These are phyloP conservation scores for Parochlus steinenii DNA, from an alignment of 2,888 invertebrate genomes.

Conservation along the genomic window DNA sequence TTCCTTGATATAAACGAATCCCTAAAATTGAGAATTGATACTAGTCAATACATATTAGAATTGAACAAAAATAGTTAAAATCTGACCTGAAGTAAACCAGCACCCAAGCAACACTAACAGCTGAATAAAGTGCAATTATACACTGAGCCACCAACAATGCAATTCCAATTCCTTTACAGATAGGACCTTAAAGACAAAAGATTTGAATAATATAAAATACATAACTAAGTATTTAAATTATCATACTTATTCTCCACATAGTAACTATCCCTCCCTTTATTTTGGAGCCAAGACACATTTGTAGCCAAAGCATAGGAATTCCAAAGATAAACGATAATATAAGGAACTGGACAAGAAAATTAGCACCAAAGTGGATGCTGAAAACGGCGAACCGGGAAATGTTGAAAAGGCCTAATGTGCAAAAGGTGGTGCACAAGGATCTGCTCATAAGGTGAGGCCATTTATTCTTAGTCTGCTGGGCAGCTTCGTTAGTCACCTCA, in stretches of 20 bases:
- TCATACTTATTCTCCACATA: slow-evolving; percentile 91
- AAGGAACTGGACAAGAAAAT: slow-evolving; percentile 78
- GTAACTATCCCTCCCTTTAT: slow-evolving; percentile 71
- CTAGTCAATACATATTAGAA: neutral
- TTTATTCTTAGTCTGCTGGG: slow-evolving; percentile 12
- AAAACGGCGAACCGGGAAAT: slow-evolving; percentile 74
- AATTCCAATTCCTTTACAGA: slow-evolving; percentile 80
- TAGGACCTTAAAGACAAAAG: too few relatives aligned
- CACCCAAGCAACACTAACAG: slow-evolving; percentile 81
- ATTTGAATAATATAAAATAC: too few relatives aligned
- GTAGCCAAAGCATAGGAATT: slow-evolving; percentile 69
- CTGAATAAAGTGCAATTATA: slow-evolving; percentile 70
- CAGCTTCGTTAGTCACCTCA: neutral
- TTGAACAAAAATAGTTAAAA: neutral
- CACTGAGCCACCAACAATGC: slow-evolving; percentile 64
- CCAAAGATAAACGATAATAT: slow-evolving; percentile 65
- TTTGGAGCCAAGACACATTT: slow-evolving; percentile 72
- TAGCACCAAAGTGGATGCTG: slow-evolving; percentile 73
- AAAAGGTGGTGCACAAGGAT: slow-evolving; percentile 64
- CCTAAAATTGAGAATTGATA: slow-evolving; percentile 19
- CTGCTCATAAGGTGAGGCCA: slow-evolving; percentile 63
- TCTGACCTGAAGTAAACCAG: slow-evolving; percentile 58
- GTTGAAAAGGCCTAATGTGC: slow-evolving; percentile 77
- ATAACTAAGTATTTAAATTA: too few relatives aligned
- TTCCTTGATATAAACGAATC: slow-evolving; percentile 72